These are phyloP conservation scores for Seriola quinqueradiata DNA, from an alignment of 2,113 vertebrate genomes.

Conservation along the genomic window DNA sequence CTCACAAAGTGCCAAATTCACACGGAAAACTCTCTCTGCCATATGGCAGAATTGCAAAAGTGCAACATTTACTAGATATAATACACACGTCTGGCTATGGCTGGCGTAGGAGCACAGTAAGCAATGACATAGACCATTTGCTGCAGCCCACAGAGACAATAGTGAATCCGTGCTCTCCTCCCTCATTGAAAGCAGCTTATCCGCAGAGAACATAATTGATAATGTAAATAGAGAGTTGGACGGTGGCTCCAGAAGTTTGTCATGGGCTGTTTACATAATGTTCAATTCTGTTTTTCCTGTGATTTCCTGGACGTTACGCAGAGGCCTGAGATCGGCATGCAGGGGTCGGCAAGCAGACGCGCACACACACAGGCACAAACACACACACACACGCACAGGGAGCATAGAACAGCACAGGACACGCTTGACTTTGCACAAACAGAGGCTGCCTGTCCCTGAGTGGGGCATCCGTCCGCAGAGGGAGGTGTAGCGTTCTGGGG, in stretches of 20 bases:
- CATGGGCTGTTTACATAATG: conserved; percentile 83
- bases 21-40: neutral
- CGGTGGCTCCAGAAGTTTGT: conserved; percentile 75
- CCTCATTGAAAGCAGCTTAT: conserved; percentile 70
- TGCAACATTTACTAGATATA: neutral
- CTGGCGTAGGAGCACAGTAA: conserved; percentile 40
- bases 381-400: conserved; percentile 28
- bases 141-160: conserved; percentile 59
- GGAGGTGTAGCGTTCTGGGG: conserved; percentile 46
- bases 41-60: neutral
- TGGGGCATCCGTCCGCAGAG: conserved; percentile 55
- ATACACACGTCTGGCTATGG: conserved; percentile 27
- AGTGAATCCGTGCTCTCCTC: conserved; percentile 34
- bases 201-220: conserved; percentile 79
- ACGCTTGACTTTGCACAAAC: conserved; percentile 85
- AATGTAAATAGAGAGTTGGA: conserved; percentile 83
- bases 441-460: conserved; percentile 78
- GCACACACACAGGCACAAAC: conserved; percentile 32
- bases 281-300: conserved; percentile 82
- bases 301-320: conserved; percentile 84
- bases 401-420: conserved; percentile 58
- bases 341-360: conserved; percentile 65
- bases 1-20: neutral
- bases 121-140: conserved; percentile 74
- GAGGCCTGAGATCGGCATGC: conserved; percentile 75